Conservation (phyloP, 2,113 vertebrate genomes). For the pig (Sus scrofa) region T2T-Sscrofa CM000824.6:118143501-118144000, state of each 20-base stretch:
- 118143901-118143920: too few relatives aligned
- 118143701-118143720: slow-evolving; percentile 29
- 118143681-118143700: neutral
- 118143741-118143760: neutral
- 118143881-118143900: too few relatives aligned
- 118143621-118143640: neutral
- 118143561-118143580: neutral
- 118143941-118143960: too few relatives aligned
- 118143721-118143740: neutral
- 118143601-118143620: slow-evolving; percentile 9
- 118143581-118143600: neutral
- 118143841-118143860: too few relatives aligned
- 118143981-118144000: too few relatives aligned
- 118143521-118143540: neutral
- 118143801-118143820: too few relatives aligned
- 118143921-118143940: too few relatives aligned
- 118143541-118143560: neutral
- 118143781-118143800: too few relatives aligned
- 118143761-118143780: neutral
- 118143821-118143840: too few relatives aligned
- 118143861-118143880: too few relatives aligned
- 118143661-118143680: neutral
- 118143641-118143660: slow-evolving; percentile 12
- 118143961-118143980: too few relatives aligned
- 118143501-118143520: neutral